Evolutionary conservation across 2,888 invertebrate species (phyloP).

Genomic region (Iselma pallidipennis): DNA sequence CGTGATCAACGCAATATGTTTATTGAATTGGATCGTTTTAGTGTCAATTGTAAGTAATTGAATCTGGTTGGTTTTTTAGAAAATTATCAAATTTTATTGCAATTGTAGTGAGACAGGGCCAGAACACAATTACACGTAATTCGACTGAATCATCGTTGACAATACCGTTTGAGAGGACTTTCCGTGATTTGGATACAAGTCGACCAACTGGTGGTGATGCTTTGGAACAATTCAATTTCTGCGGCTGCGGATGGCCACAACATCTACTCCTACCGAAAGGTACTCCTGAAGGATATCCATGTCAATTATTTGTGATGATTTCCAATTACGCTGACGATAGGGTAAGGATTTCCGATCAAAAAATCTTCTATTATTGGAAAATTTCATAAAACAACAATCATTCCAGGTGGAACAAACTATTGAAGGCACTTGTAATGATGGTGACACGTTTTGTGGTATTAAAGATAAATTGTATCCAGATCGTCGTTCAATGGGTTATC

Average conservation of each 20-base stretch:
- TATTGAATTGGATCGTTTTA: slow-evolving; percentile 76
- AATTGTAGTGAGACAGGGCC: slow-evolving; percentile 66
- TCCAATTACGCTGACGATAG: slow-evolving; percentile 72
- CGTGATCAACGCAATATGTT: slow-evolving; percentile 68
- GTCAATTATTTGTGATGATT: slow-evolving; percentile 77
- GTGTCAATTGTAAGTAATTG: slow-evolving; percentile 33
- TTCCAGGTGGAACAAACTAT: slow-evolving; percentile 60
- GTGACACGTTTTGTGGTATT: slow-evolving; percentile 79
- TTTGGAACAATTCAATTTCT: slow-evolving; percentile 71
- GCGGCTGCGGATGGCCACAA: slow-evolving; percentile 88
- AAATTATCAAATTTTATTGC: background rate
- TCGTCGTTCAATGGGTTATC: slow-evolving; percentile 82
- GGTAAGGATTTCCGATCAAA: slow-evolving; percentile 58
- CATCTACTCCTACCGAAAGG: slow-evolving; percentile 81
- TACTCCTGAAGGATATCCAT: slow-evolving; percentile 64
- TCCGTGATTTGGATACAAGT: slow-evolving; percentile 68
- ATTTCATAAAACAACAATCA: background rate
- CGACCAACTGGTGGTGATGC: slow-evolving; percentile 64
- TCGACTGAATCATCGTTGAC: slow-evolving; percentile 79
- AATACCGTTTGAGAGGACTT: slow-evolving; percentile 80
- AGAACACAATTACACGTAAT: slow-evolving; percentile 66
- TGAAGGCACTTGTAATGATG: slow-evolving; percentile 68
- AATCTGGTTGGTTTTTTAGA: background rate
- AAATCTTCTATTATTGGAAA: background rate
- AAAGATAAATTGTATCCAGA: slow-evolving; percentile 80